Base-by-base conservation (phyloP, 2,888 invertebrate species). In the Metacarcinus magister region DNA sequence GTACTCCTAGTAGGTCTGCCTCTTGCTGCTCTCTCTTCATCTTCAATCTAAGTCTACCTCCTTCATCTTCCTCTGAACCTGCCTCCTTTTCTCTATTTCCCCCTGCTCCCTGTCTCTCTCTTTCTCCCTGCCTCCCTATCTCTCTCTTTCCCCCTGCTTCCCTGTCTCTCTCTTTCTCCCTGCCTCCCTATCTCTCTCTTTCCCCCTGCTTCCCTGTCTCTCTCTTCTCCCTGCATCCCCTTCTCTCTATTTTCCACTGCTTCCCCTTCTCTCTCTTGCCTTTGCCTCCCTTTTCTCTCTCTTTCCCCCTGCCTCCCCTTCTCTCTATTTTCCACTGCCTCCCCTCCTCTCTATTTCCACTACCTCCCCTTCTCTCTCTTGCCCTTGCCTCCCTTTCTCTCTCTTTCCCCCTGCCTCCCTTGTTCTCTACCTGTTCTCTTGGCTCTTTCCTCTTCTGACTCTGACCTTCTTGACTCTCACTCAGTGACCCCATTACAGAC, bases 311-410 rank as follows among this genome's bases (percentile, higher is more conserved):
- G 16, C 44, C 43, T 91, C 91, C 44, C 91, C 44, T 44, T 91
- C 91, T 91, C 91, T 91, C 91, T 91, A 44, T 91, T 43, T 91
- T 43, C 43, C 91, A 43, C 91, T 91, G 43, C 43, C 91, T 91
- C 91, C 43, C 91, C 43, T 43, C 43, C 91, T 91, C 91, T 91
- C 91, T 91, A n/a, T 32, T 90, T 32, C 32, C 90, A 28, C 90
- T 16, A 2, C 32, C 54, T 54, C 54, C 13, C 54, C 13, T 13
- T 54, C 54, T 54, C 54, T 54, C 54, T 54, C 54, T 13, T 54
- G 8, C 13, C 54, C 13, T 13, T 54, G 8, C 13, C 60, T 60
- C 60, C 16, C 60, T 60, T 19, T 60, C 60, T 60, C 60, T 60
- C 60, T 60, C 60, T 60, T 19, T 60, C 16, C 23, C 16, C 60